These are phyloP conservation scores for Watsonalla cultraria DNA, from an alignment of 2,888 invertebrate genomes.

Conservation along the genomic window DNA sequence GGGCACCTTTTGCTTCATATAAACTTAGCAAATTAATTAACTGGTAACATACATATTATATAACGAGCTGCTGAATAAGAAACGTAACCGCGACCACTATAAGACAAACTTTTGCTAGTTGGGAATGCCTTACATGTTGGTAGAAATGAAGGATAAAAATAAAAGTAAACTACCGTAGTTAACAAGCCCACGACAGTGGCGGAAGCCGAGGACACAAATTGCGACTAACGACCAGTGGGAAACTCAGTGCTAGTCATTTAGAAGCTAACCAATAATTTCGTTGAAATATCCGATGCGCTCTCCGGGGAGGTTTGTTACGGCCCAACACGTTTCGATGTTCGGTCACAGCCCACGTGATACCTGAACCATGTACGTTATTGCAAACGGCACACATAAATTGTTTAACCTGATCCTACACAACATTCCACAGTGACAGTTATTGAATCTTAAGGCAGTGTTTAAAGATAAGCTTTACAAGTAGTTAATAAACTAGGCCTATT, in stretches of 20 bases:
- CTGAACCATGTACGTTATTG: not conserved
- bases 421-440: not conserved
- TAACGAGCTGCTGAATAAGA: too few species aligned
- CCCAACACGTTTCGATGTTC: not conserved
- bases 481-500: too few species aligned
- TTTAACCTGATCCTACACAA: not conserved
- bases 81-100: too few species aligned
- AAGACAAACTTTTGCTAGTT: too few species aligned
- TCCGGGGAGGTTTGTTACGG: not conserved
- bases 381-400: not conserved
- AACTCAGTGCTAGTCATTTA: not conserved
- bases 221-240: not conserved
- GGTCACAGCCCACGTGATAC: not conserved
- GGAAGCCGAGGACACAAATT: not conserved
- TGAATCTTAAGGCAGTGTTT: not conserved
- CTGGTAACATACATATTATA: too few species aligned
- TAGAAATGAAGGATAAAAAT: too few species aligned
- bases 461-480: too few species aligned
- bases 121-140: too few species aligned
- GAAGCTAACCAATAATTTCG: not conserved
- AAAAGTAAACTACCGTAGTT: too few species aligned
- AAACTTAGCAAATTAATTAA: too few species aligned
- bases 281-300: not conserved
- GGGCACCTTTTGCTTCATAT: too few species aligned
- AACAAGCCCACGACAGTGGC: too few species aligned